Conservation (phyloP, 2,888 invertebrate genomes). For the Synergus umbraculus region DNA sequence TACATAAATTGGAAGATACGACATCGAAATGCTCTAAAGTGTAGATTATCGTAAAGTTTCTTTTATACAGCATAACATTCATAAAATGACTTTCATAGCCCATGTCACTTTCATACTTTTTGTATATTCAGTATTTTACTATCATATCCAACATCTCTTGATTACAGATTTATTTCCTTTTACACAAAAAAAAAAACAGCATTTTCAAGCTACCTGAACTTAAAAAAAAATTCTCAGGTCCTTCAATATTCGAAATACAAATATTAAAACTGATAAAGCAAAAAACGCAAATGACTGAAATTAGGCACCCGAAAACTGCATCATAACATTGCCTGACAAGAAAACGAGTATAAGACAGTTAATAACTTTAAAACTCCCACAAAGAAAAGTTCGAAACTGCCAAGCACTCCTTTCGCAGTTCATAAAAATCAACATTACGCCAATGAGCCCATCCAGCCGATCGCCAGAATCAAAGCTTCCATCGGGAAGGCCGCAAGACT, state of each 20-base stretch:
- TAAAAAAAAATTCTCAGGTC: not conserved
- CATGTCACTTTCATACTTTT: not conserved
- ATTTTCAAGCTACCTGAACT: not conserved
- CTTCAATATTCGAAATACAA: too few species aligned
- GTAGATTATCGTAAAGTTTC: not conserved
- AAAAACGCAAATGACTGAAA: not conserved
- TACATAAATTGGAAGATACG: not conserved
- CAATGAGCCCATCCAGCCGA: slow-evolving; percentile 23
- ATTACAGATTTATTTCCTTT: not conserved
- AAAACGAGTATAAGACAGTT: slow-evolving; percentile 7
- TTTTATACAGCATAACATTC: not conserved
- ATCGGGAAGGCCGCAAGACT: slow-evolving; percentile 5
- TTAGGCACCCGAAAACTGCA: not conserved
- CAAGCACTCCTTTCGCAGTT: slow-evolving; percentile 39
- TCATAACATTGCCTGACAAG: not conserved
- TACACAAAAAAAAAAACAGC: not conserved
- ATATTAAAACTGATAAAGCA: not conserved
- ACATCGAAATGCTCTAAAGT: not conserved
- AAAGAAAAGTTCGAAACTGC: slow-evolving; percentile 23
- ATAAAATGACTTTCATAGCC: not conserved
- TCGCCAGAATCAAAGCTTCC: slow-evolving; percentile 1
- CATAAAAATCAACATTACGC: slow-evolving; percentile 41
- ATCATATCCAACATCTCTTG: not conserved
- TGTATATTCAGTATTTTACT: not conserved
- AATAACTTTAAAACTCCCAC: not conserved